These are phyloP conservation scores for Ageneiosus marmoratus DNA, from an alignment of 2,113 vertebrate species.

Conservation along the genomic window DNA sequence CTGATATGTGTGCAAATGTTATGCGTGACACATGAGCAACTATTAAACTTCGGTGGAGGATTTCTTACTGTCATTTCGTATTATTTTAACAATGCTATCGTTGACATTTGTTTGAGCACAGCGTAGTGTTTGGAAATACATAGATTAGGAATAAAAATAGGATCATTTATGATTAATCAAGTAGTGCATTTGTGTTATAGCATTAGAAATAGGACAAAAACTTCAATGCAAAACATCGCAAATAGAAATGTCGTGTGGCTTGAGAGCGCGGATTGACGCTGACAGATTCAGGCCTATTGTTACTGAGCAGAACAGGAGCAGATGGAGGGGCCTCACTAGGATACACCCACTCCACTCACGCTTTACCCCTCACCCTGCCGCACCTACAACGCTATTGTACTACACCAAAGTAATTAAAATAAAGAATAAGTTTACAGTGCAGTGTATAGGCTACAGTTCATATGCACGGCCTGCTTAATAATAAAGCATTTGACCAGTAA, in stretches of 20 bases:
- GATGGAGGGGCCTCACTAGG: conserved; percentile 72
- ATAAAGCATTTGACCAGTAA: neutral
- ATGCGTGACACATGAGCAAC: neutral
- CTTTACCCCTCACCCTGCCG: conserved; percentile 40
- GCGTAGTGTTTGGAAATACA: neutral
- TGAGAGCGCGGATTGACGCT: conserved; percentile 61
- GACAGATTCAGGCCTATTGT: conserved; percentile 74
- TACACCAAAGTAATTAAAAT: neutral
- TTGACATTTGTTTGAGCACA: neutral
- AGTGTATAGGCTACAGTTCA: no score
- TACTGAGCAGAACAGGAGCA: conserved; percentile 60
- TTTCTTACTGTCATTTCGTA: neutral
- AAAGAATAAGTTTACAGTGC: neutral
- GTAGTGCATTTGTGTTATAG: neutral
- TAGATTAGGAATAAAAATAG: neutral
- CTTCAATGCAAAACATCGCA: conserved; percentile 25
- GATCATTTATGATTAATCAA: neutral
- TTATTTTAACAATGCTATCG: neutral
- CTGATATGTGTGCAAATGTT: no score
- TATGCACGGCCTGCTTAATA: neutral
- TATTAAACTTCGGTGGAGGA: neutral
- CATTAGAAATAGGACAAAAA: neutral
- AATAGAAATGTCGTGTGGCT: conserved; percentile 47
- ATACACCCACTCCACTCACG: conserved; percentile 49
- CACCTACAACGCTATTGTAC: conserved; percentile 60